These are phyloP conservation scores for Pachydiplax longipennis DNA, from an alignment of 2,888 invertebrate genomes.

Conservation along the genomic window DNA sequence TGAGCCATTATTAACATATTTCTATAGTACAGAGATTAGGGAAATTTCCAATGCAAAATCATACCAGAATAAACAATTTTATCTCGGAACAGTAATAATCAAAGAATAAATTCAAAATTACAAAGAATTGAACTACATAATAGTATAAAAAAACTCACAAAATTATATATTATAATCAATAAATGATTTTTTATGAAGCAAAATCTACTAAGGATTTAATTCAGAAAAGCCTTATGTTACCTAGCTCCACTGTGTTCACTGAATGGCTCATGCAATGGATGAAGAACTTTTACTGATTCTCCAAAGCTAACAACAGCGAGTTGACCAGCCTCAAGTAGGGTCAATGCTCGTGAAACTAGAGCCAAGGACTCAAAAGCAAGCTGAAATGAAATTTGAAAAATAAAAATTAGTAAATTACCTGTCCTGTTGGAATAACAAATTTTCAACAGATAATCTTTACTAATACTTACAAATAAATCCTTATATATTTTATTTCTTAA, in stretches of 20 bases:
- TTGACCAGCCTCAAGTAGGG: slow-evolving; percentile 92
- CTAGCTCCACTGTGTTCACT: slow-evolving; percentile 84
- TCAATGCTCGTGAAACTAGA: slow-evolving; percentile 85
- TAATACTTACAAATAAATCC: no score
- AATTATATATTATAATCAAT: no score
- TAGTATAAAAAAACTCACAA: no score
- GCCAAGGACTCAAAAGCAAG: slow-evolving; percentile 95
- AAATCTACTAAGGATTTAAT: no score
- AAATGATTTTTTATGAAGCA: no score
- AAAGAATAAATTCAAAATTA: no score
- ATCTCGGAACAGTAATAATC: no score
- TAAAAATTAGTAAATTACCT: background rate
- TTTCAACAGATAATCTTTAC: background rate
- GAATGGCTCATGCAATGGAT: slow-evolving; percentile 85
- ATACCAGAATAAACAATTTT: no score
- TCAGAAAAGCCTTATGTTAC: slow-evolving; percentile 52
- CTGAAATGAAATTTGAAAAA: slow-evolving; percentile 61
- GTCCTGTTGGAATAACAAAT: background rate
- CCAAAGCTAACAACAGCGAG: slow-evolving; percentile 92
- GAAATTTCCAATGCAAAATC: no score
- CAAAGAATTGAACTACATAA: no score
- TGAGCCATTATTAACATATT: background rate
- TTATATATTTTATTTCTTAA: background rate
- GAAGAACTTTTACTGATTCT: slow-evolving; percentile 83
- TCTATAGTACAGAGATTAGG: no score